Conservation (phyloP, 2,888 invertebrate genomes). For the Mantis religiosa region DNA sequence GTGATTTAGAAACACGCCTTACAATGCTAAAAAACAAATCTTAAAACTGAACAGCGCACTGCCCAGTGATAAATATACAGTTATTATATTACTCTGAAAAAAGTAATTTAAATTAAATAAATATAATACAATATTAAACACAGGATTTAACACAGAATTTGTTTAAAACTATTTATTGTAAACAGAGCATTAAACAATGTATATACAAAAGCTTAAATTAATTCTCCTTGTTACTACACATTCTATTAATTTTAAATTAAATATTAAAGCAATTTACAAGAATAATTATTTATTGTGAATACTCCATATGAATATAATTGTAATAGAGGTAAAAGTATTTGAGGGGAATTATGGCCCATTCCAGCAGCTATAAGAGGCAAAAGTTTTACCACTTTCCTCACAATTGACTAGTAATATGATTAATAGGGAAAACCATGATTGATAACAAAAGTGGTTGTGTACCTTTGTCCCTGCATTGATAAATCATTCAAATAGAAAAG, state of each 20-base stretch:
- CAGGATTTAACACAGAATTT: not conserved
- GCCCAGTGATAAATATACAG: not conserved
- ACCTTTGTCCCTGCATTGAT: not conserved
- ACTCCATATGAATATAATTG: not conserved
- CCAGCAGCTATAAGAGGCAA: not conserved
- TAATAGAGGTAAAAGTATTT: not conserved
- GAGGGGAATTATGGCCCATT: not conserved
- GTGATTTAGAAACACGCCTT: not conserved
- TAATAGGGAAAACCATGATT: too few species aligned
- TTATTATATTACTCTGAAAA: not conserved
- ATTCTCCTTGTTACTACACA: not conserved
- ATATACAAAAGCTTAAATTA: not conserved
- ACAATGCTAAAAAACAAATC: not conserved
- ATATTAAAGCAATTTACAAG: constrained; percentile 19
- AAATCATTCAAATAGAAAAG: too few species aligned
- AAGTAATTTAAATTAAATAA: not conserved
- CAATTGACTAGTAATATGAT: not conserved
- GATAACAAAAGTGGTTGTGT: not conserved
- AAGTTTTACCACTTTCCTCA: not conserved
- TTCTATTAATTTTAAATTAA: constrained; percentile 19
- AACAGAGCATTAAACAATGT: not conserved
- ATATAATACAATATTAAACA: not conserved
- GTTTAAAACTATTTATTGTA: not conserved
- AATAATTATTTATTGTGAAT: not conserved
- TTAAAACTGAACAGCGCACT: not conserved